Evolutionary conservation across 1,140 invertebrate genomes (phyloP).

Genomic region (Camponotus vicinus): DNA sequence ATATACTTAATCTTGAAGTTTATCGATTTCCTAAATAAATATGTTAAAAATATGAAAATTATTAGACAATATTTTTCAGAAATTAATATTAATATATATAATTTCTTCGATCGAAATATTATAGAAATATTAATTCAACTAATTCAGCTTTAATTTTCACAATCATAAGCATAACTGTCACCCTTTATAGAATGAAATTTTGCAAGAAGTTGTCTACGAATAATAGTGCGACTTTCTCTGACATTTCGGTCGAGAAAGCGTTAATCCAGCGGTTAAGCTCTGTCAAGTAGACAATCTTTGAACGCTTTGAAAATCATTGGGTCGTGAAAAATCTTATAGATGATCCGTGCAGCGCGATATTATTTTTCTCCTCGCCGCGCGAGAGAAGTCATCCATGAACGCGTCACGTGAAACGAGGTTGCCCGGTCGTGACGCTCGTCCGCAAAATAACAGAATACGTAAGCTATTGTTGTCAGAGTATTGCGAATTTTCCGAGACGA

Average conservation of each 20-base stretch:
- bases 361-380: neutral
- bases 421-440: slow-evolving; percentile 36
- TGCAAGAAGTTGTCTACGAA: slow-evolving; percentile 23
- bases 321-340: slow-evolving; percentile 34
- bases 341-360: neutral
- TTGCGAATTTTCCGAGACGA: slow-evolving; percentile 86
- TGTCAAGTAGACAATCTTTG: neutral
- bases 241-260: slow-evolving; percentile 6
- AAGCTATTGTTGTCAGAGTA: slow-evolving; percentile 88
- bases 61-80: neutral
- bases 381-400: slow-evolving; percentile 47
- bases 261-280: slow-evolving; percentile 32
- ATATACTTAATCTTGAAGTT: slow-evolving; percentile 23
- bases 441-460: slow-evolving; percentile 86
- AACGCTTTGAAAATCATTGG: slow-evolving; percentile 47
- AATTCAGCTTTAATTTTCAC: neutral
- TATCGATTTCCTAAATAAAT: slow-evolving; percentile 17
- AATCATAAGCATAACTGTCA: neutral
- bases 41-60: neutral
- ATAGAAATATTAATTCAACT: neutral
- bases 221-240: neutral
- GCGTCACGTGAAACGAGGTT: neutral
- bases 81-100: neutral
- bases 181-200: neutral
- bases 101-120: neutral